phyloP scores from a whole-genome alignment of 2,888 invertebrate genomes.

The Dilophus febrilis region DNA sequence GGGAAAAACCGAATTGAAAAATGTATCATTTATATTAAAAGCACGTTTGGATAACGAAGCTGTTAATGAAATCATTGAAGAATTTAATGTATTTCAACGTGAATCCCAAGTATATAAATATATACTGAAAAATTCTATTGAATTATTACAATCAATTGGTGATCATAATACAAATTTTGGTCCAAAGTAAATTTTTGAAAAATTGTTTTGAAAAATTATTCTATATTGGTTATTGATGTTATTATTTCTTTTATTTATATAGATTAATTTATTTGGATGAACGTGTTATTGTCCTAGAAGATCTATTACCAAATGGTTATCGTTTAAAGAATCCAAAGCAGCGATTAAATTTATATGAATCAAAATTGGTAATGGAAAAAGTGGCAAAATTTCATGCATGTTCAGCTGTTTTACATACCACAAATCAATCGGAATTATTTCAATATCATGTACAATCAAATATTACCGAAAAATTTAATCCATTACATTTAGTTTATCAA shows the following conservation, averaged over 20 bases:
- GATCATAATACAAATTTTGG: conserved; percentile 16
- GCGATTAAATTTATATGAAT: conserved; percentile 33
- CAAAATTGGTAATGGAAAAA: conserved; percentile 30
- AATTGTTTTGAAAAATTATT: conserved; percentile 9
- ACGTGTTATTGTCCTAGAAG: conserved; percentile 29
- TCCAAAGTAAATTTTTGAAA: too few species aligned
- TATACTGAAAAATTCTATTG: conserved; percentile 13
- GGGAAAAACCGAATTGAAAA: conserved; percentile 3
- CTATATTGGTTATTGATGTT: neutral
- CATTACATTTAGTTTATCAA: conserved; percentile 17
- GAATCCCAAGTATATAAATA: conserved; percentile 16
- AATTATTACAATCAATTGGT: conserved; percentile 13
- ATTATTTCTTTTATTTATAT: conserved; percentile 7
- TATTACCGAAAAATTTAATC: conserved; percentile 16
- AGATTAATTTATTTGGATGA: conserved; percentile 18
- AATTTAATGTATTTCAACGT: conserved; percentile 17
- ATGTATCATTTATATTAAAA: conserved; percentile 16
- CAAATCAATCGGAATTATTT: conserved; percentile 17
- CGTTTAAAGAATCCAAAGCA: conserved; percentile 31
- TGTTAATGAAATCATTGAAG: conserved; percentile 15
- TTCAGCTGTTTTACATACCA: conserved; percentile 32
- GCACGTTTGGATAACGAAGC: conserved; percentile 15
- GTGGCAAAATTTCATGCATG: conserved; percentile 36
- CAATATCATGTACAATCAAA: conserved; percentile 16
- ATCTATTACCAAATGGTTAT: conserved; percentile 33